phyloP scores from a whole-genome alignment of 2,888 invertebrate genomes.

The Tachina grossa region DNA sequence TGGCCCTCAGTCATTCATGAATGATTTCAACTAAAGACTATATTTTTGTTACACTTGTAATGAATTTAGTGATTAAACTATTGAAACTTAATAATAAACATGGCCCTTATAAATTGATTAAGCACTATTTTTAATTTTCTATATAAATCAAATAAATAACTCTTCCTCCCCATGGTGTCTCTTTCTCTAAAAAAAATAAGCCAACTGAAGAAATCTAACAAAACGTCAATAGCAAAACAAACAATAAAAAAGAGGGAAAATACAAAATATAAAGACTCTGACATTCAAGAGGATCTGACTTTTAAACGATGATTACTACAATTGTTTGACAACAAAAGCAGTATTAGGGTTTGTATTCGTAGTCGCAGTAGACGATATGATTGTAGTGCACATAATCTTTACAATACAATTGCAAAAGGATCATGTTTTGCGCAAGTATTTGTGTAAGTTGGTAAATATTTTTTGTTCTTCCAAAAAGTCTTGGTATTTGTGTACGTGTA shows the following conservation, averaged over 20 bases:
- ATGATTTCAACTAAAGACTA: too few relatives aligned
- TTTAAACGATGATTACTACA: constrained; percentile 63
- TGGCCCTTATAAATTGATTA: too few relatives aligned
- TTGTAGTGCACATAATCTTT: constrained; percentile 11
- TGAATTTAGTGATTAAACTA: too few relatives aligned
- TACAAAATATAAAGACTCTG: constrained; percentile 22
- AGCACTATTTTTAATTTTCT: too few relatives aligned
- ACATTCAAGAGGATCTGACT: constrained; percentile 51
- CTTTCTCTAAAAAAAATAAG: neutral
- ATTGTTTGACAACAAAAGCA: constrained; percentile 67
- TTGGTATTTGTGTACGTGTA: constrained; percentile 35
- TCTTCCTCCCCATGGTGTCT: neutral
- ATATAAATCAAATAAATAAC: neutral
- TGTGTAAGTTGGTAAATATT: constrained; percentile 8
- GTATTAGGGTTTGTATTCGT: constrained; percentile 42
- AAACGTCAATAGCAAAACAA: constrained; percentile 47
- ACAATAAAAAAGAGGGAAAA: neutral
- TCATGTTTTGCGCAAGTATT: constrained; percentile 27
- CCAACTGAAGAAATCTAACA: neutral
- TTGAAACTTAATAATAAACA: too few relatives aligned
- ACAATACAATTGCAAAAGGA: constrained; percentile 27
- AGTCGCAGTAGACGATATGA: constrained; percentile 12
- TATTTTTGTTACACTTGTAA: too few relatives aligned
- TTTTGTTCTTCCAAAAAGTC: neutral
- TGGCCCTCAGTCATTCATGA: too few relatives aligned